phyloP scores from a whole-genome alignment of 1,140 invertebrate species.

The Anastrepha ludens region DNA sequence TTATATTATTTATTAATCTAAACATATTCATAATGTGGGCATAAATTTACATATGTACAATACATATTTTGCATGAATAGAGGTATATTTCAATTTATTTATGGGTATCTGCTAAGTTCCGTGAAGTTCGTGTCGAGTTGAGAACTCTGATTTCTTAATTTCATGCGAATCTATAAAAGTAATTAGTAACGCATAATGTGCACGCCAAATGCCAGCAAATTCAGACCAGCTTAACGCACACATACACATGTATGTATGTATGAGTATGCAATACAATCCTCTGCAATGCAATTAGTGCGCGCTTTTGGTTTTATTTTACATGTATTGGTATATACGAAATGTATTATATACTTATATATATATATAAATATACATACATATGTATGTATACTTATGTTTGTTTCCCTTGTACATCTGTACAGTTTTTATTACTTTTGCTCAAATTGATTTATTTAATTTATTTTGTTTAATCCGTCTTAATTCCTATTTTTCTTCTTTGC shows the following conservation, averaged over 20 bases:
- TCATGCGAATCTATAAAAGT: constrained; percentile 50
- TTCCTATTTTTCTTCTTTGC: neutral
- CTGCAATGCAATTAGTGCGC: neutral
- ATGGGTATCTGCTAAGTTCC: too few relatives aligned
- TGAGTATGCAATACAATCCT: neutral
- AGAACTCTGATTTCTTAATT: constrained; percentile 47
- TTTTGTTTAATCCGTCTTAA: constrained; percentile 48
- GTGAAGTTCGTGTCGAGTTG: neutral
- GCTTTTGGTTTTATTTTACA: neutral
- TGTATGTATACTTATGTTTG: neutral
- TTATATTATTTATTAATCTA: neutral
- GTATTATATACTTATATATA: neutral
- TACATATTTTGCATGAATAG: neutral
- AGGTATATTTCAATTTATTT: neutral
- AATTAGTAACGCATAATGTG: constrained; percentile 51
- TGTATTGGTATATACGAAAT: neutral
- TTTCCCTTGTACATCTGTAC: constrained; percentile 18
- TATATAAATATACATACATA: neutral
- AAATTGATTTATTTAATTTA: constrained; percentile 50
- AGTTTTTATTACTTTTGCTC: constrained; percentile 46
- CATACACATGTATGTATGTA: neutral
- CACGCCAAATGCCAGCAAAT: constrained; percentile 39
- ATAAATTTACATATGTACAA: neutral
- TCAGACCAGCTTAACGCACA: neutral
- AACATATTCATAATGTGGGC: neutral